A percentile compares a stretch with the other conserved stretches of the same genome.
Evolutionary conservation across 2,888 invertebrate genomes (phyloP).

Genomic region (Melanotus villosus): DNA sequence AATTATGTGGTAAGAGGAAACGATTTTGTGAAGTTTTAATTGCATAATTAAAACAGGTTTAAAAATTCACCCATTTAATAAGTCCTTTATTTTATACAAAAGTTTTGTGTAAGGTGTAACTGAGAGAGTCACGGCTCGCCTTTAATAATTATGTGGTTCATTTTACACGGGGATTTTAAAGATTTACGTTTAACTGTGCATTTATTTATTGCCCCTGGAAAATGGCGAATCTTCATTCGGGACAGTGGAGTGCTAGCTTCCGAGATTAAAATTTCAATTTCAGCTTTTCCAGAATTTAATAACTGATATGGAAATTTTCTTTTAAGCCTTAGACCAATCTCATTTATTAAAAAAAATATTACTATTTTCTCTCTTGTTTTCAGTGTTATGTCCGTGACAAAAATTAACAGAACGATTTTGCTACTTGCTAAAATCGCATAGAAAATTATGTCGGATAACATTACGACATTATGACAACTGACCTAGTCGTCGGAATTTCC

Average conservation of each 20-base stretch:
- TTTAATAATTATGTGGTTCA: conserved; percentile 23
- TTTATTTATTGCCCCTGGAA: conserved; percentile 3
- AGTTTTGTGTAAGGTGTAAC: conserved; percentile 16
- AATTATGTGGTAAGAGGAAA: conserved; percentile 44
- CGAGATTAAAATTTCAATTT: no score
- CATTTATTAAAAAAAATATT: no score
- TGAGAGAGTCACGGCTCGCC: neutral
- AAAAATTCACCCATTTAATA: conserved; percentile 49
- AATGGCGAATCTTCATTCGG: neutral
- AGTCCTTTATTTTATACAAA: conserved; percentile 28
- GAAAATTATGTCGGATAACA: neutral
- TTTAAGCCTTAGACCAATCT: no score
- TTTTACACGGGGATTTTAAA: conserved; percentile 8
- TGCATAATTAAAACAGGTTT: conserved; percentile 54
- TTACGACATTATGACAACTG: neutral
- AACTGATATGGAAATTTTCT: no score
- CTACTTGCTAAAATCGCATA: neutral
- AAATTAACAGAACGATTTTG: no score
- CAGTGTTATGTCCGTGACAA: no score
- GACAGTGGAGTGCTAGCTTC: neutral
- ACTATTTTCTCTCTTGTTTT: no score
- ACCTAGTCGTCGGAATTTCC: conserved; percentile 9
- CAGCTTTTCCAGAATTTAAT: no score
- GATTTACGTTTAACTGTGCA: conserved; percentile 14
- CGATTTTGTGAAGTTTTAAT: conserved; percentile 52